Evolutionary conservation across 92 coral and sea anemone species (phyloP).

Genomic region (Phymanthus crucifer): DNA sequence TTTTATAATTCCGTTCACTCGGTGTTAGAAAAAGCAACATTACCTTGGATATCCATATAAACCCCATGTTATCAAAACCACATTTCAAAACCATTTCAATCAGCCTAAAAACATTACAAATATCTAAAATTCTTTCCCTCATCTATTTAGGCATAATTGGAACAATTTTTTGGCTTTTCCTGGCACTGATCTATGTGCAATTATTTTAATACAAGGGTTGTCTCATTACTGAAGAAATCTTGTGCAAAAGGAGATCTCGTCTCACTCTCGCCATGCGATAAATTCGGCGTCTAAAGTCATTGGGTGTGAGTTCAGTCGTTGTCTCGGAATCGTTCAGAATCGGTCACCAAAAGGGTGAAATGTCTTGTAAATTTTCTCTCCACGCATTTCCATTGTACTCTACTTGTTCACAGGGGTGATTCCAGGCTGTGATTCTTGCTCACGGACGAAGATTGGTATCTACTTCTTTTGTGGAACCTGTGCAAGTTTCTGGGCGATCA

Average conservation of each 20-base stretch:
- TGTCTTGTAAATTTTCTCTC: neutral
- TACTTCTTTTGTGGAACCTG: conserved; percentile 5
- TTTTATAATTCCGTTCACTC: neutral
- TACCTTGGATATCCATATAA: conserved; percentile 6
- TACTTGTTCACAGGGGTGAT: neutral
- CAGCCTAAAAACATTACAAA: conserved; percentile 8
- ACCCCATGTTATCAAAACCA: conserved; percentile 13
- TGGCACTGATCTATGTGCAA: neutral
- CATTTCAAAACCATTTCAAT: conserved; percentile 12
- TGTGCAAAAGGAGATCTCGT: neutral
- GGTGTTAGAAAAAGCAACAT: neutral
- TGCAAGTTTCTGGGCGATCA: conserved; percentile 16
- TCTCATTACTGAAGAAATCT: neutral
- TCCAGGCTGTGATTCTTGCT: neutral
- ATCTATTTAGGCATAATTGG: conserved; percentile 7
- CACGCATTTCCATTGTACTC: neutral
- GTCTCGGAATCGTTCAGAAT: neutral
- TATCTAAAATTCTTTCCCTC: conserved; percentile 3
- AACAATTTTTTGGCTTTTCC: neutral
- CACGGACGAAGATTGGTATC: conserved; percentile 7
- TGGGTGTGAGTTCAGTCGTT: neutral
- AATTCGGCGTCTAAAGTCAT: conserved; percentile 5
- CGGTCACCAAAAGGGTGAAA: conserved; percentile 7
- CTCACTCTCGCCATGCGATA: neutral
- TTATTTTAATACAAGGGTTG: neutral